Evolutionary conservation across 2,113 vertebrate genomes (phyloP).

Genomic region (Strix uralensis): DNA sequence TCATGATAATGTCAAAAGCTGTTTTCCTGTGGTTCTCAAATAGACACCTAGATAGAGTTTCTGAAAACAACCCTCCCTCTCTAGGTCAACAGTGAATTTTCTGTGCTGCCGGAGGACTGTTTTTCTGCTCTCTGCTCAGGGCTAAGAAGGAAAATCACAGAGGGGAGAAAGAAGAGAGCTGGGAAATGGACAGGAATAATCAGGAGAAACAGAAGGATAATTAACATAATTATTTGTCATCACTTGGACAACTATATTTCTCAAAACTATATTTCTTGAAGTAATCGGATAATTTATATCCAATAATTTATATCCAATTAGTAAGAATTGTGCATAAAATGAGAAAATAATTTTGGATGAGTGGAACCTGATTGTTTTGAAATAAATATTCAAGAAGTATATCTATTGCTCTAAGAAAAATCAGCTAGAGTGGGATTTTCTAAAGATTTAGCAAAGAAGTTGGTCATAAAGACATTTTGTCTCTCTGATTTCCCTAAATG

Average conservation of each 20-base stretch:
- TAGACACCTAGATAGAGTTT: background rate
- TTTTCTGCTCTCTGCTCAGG: background rate
- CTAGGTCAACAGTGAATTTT: background rate
- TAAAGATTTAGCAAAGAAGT: background rate
- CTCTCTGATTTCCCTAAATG: background rate
- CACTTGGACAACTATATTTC: background rate
- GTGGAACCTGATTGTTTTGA: slow-evolving; percentile 10
- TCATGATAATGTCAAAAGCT: background rate
- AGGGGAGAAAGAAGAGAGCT: background rate
- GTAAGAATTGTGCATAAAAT: background rate
- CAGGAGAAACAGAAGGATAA: background rate
- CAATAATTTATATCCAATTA: background rate
- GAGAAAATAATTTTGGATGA: slow-evolving; percentile 11
- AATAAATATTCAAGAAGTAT: background rate
- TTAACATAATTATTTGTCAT: slow-evolving; percentile 15
- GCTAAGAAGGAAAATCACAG: background rate
- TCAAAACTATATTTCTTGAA: background rate
- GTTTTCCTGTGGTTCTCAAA: background rate
- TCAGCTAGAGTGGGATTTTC: background rate
- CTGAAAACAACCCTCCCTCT: background rate
- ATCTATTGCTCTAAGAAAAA: background rate
- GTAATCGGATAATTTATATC: slow-evolving; percentile 13
- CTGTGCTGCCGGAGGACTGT: background rate
- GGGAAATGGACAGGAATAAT: background rate
- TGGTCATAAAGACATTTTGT: background rate